Evolutionary conservation across 1,140 invertebrate species (phyloP).

Genomic region (Zaprionus taronus): DNA sequence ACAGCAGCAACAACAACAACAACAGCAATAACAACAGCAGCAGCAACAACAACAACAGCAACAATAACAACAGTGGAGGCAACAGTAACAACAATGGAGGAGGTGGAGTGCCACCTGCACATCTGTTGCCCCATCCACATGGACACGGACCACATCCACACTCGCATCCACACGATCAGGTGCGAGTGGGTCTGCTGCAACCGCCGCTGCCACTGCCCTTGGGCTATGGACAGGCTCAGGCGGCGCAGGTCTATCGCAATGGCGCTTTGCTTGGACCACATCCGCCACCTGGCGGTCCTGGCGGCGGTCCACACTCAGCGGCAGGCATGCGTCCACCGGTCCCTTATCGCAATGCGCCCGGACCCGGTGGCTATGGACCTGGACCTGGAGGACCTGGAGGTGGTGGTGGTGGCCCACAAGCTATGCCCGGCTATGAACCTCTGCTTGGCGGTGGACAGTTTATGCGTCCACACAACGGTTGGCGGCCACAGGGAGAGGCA

Average conservation of each 20-base stretch:
- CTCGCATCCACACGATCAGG: constrained; percentile 54
- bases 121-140: constrained; percentile 62
- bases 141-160: constrained; percentile 17
- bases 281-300: constrained; percentile 1
- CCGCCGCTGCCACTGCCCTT: constrained; percentile 46
- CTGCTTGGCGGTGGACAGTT: constrained; percentile 52
- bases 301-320: not conserved
- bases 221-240: constrained; percentile 32
- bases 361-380: constrained; percentile 6
- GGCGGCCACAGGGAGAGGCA: constrained; percentile 62
- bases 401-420: constrained; percentile 45
- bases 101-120: constrained; percentile 21
- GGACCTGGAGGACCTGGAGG: constrained; percentile 32
- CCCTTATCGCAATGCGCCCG: constrained; percentile 46
- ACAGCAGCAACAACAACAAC: constrained; percentile 11
- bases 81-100: constrained; percentile 4
- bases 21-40: constrained; percentile 41
- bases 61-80: not conserved
- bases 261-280: constrained; percentile 62
- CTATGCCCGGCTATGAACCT: constrained; percentile 38
- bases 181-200: constrained; percentile 67
- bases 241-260: constrained; percentile 53
- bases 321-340: constrained; percentile 57
- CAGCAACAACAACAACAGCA: not conserved
- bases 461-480: constrained; percentile 70